These are phyloP conservation scores for Platysteira castanea DNA, from an alignment of 2,113 vertebrate species.

Conservation along the genomic window DNA sequence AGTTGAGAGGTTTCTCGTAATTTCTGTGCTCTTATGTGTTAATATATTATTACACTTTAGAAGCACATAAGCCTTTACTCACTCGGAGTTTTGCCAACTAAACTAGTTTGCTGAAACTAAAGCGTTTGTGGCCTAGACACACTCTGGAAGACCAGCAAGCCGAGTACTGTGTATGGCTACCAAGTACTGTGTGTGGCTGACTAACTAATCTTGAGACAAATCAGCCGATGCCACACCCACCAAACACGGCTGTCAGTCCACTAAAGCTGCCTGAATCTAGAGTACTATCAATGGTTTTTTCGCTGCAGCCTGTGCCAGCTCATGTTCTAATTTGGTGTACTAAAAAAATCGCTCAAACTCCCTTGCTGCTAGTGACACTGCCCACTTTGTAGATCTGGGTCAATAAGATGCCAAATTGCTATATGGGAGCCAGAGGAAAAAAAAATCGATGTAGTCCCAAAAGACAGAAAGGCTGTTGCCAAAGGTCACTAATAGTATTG, in stretches of 20 bases:
- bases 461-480: slow-evolving; percentile 9
- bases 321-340: neutral
- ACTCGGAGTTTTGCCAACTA: neutral
- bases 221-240: neutral
- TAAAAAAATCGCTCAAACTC: slow-evolving; percentile 25
- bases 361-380: neutral
- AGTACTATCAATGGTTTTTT: neutral
- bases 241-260: neutral
- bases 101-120: too few species aligned
- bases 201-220: neutral
- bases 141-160: neutral
- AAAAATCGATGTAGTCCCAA: neutral
- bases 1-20: neutral
- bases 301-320: neutral
- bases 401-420: slow-evolving; percentile 7
- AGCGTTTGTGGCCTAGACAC: neutral
- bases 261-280: neutral
- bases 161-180: neutral
- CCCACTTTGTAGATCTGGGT: neutral
- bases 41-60: neutral
- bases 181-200: neutral
- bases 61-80: neutral
- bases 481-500: neutral
- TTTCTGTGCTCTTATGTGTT: neutral
- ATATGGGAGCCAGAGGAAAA: neutral